Evolutionary conservation across 1,140 invertebrate species (phyloP).

Genomic region (Ceratina japonica): DNA sequence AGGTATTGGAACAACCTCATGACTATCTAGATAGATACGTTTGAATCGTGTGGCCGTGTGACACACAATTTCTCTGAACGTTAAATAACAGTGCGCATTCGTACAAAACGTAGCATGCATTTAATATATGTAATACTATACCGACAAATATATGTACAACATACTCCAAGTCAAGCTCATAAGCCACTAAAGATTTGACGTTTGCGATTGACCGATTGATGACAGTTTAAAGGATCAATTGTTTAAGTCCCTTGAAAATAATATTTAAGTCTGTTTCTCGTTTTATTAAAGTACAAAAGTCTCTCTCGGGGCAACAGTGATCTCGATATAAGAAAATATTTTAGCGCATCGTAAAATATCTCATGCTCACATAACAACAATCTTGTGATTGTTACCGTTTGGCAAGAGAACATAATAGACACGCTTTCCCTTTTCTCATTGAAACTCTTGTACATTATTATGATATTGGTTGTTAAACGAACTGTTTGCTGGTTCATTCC

Average conservation of each 20-base stretch:
- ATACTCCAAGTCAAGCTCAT: conserved; percentile 38
- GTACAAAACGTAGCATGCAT: conserved; percentile 49
- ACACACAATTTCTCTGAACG: conserved; percentile 33
- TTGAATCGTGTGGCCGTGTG: conserved; percentile 30
- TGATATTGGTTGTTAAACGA: conserved; percentile 74
- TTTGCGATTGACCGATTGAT: conserved; percentile 21
- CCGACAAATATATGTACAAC: conserved; percentile 58
- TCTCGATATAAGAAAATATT: conserved; percentile 58
- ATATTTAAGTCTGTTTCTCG: conserved; percentile 27
- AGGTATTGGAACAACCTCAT: conserved; percentile 58
- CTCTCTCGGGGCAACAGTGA: conserved; percentile 32
- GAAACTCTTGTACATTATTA: conserved; percentile 75
- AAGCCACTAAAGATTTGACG: conserved; percentile 43
- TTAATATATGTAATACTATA: conserved; percentile 53
- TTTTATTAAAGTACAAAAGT: conserved; percentile 61
- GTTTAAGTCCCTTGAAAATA: conserved; percentile 52
- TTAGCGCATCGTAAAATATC: conserved; percentile 65
- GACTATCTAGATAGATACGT: conserved; percentile 37
- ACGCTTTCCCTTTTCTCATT: conserved; percentile 79
- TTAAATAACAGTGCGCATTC: conserved; percentile 44
- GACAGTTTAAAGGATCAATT: conserved; percentile 31
- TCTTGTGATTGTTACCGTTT: conserved; percentile 78
- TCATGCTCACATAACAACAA: conserved; percentile 74
- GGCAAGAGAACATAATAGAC: conserved; percentile 79
- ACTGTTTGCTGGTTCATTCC: conserved; percentile 65